Conservation (phyloP, 2,113 vertebrate species). For the Dipodomys ordii region DNA sequence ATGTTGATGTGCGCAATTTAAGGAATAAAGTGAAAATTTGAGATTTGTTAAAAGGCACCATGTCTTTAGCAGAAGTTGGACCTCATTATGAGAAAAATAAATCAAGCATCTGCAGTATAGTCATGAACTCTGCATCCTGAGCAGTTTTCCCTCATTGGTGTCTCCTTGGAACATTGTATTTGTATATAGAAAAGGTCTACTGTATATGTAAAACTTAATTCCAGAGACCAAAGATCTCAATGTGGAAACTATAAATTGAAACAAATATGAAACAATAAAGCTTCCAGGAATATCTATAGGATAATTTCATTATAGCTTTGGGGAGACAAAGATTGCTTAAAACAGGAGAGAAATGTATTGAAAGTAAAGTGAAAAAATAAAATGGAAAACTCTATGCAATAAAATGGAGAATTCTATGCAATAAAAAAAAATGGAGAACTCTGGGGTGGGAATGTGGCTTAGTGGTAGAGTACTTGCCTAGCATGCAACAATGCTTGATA, state of each 20-base stretch:
- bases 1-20: too few relatives aligned
- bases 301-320: not conserved
- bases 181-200: not conserved
- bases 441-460: too few relatives aligned
- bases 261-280: conserved; percentile 17
- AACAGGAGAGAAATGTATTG: not conserved
- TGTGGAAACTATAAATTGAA: not conserved
- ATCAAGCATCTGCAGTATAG: too few relatives aligned
- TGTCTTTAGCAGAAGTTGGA: too few relatives aligned
- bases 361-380: conserved; percentile 1
- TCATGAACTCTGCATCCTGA: too few relatives aligned
- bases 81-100: too few relatives aligned
- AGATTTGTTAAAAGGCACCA: too few relatives aligned
- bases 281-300: not conserved
- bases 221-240: not conserved
- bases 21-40: too few relatives aligned
- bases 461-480: too few relatives aligned
- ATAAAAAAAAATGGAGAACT: not conserved
- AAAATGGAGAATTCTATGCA: conserved; percentile 14
- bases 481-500: too few relatives aligned
- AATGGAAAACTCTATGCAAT: not conserved
- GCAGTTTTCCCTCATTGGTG: too few relatives aligned
- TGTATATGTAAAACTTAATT: not conserved
- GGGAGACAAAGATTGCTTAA: not conserved
- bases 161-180: too few relatives aligned